Percentiles rank a stretch among this genome's conserved stretches.
phyloP scores from a whole-genome alignment of 2,888 invertebrate genomes.

The Kryphioiulus occultus region DNA sequence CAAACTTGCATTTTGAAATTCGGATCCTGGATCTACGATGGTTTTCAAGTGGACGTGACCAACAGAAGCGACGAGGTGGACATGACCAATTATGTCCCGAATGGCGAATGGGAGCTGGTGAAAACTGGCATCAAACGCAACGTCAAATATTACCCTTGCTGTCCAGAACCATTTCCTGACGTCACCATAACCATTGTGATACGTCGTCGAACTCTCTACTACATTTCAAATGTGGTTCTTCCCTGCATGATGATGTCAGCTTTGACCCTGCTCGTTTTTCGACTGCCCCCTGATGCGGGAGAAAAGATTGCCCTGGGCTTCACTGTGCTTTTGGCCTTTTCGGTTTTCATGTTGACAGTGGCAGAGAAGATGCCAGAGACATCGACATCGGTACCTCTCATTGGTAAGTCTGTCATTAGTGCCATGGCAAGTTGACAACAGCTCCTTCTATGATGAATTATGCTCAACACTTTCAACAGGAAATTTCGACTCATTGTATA shows the following conservation, averaged over 20 bases:
- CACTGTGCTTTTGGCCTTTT: constrained; percentile 68
- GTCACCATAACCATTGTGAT: constrained; percentile 67
- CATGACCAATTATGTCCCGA: constrained; percentile 66
- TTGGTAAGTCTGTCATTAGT: constrained; percentile 62
- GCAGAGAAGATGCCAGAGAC: constrained; percentile 70
- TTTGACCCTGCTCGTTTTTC: constrained; percentile 67
- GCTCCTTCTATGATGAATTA: no score
- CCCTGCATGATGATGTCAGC: constrained; percentile 69
- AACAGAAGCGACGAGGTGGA: constrained; percentile 64
- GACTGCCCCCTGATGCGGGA: constrained; percentile 67
- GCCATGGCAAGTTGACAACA: no score
- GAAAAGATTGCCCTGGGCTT: constrained; percentile 68
- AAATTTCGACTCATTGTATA: no score
- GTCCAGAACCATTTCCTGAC: constrained; percentile 67
- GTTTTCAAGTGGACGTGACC: constrained; percentile 63
- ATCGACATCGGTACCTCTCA: constrained; percentile 67
- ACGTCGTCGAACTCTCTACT: constrained; percentile 65
- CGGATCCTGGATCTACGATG: constrained; percentile 67
- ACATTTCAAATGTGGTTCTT: constrained; percentile 68
- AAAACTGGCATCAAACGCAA: constrained; percentile 64
- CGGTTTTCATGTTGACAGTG: constrained; percentile 68
- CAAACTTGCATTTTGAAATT: constrained; percentile 67
- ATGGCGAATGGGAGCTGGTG: constrained; percentile 69
- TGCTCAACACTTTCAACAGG: no score
- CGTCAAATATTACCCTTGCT: constrained; percentile 66